Evolutionary conservation across 2,888 invertebrate genomes (phyloP), one percentile per base, ranked within the genome.

Genomic region (Conops quadrifasciatus): DNA sequence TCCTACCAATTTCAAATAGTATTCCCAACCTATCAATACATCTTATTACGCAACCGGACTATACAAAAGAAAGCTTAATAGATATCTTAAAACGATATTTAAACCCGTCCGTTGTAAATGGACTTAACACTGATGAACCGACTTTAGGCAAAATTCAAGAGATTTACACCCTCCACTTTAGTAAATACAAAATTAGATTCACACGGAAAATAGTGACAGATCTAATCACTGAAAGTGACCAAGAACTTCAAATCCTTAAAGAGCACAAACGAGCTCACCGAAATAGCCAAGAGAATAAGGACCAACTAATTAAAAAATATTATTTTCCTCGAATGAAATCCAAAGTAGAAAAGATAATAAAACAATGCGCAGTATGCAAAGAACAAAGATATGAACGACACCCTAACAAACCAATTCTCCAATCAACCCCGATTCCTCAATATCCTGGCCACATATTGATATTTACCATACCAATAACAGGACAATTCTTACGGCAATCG

Each of bases 391-490:
- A 75, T 16, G 75, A 77, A 15, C 28, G 75, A 51, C 74, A 72
- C 9, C 77, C 75, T 13, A 73, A 74, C 47, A 71, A 73, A 21
- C 66, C 67, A 45, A 62, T 45, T n/a, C 11, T 75, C 11, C 26
- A 71, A 0, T 28, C 60, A 5, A 77, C 77, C 7, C 75, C 74
- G 2, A 67, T 77, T 19, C 76, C 76, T 16, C 51, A 67, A 15
- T 73, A 72, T 30, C 70, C 76, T 15, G 74, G 73, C 9, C 74
- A 77, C 13, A 73, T 62, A 11, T 21, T 76, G 1, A 74, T 75
- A 53, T 71, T 77, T 15, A 75, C 75, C 24, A 74, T 75, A 45
- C 74, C 53, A 28, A 51, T 65, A 9, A 73, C 75, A 0, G 68
- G 74, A 43, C 65, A 45, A 26, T n/a, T n/a, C n/a, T n/a, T n/a